Evolutionary conservation across 2,888 invertebrate species (phyloP).

Genomic region (Campoplex capitator): DNA sequence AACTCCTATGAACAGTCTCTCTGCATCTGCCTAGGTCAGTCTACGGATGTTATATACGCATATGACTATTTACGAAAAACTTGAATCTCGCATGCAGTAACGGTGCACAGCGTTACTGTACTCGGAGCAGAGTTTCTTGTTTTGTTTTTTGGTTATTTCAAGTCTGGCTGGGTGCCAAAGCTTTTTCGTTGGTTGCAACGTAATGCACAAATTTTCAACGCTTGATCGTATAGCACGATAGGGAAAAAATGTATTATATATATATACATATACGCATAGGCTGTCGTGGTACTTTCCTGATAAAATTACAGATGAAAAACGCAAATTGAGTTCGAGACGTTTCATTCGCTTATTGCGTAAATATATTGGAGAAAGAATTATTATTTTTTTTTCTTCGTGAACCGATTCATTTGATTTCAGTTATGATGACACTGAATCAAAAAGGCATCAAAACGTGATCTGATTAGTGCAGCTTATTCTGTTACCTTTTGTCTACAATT

Average conservation of each 20-base stretch:
- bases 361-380: neutral
- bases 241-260: neutral
- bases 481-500: neutral
- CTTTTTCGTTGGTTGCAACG: constrained; percentile 42
- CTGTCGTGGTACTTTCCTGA: neutral
- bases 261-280: neutral
- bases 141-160: constrained; percentile 71
- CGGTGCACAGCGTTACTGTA: constrained; percentile 30
- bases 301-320: neutral
- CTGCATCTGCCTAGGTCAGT: neutral
- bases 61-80: constrained; percentile 7
- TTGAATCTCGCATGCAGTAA: constrained; percentile 26
- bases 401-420: neutral
- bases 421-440: neutral
- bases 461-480: neutral
- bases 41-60: neutral
- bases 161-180: constrained; percentile 71
- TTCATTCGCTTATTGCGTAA: neutral
- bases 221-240: neutral
- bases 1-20: constrained; percentile 4
- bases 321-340: neutral
- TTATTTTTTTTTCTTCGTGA: neutral
- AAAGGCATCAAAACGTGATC: neutral
- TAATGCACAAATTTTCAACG: constrained; percentile 36
- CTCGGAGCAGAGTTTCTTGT: constrained; percentile 21